A percentile compares a stretch with the other conserved stretches of the same genome.
These are phyloP conservation scores for Aramus guarauna DNA, from an alignment of 2,113 vertebrate genomes.

Conservation along the genomic window DNA sequence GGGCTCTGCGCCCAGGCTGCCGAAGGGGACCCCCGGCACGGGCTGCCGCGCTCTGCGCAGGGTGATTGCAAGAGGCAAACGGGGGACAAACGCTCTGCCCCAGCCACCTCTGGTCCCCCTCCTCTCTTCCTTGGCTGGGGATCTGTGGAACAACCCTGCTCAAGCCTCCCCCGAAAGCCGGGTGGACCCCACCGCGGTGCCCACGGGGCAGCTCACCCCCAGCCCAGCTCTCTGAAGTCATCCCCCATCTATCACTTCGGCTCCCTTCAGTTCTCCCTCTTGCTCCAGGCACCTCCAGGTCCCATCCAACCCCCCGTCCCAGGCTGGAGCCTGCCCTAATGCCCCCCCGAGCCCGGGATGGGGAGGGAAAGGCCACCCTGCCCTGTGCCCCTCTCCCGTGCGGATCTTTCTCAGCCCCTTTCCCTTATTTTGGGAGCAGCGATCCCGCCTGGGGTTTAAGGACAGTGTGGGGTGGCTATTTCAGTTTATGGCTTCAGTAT, in stretches of 20 bases:
- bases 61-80: neutral
- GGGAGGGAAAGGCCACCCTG: neutral
- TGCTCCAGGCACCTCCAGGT: neutral
- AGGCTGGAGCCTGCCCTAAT: neutral
- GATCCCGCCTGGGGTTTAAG: neutral
- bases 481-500: neutral
- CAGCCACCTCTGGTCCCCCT: neutral
- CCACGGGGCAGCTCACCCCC: neutral
- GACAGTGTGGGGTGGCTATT: neutral
- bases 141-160: neutral
- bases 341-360: accelerated
- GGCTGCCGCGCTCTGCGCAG: neutral
- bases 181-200: accelerated
- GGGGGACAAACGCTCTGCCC: neutral
- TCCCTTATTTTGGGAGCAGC: neutral
- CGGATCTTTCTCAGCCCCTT: neutral
- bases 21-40: neutral
- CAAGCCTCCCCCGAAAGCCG: neutral
- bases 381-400: neutral
- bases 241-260: neutral
- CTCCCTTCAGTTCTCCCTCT: neutral
- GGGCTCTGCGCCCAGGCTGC: neutral
- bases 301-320: neutral
- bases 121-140: neutral
- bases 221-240: neutral